Conservation (phyloP, 2,113 vertebrate genomes). For the Galbula dea region DNA sequence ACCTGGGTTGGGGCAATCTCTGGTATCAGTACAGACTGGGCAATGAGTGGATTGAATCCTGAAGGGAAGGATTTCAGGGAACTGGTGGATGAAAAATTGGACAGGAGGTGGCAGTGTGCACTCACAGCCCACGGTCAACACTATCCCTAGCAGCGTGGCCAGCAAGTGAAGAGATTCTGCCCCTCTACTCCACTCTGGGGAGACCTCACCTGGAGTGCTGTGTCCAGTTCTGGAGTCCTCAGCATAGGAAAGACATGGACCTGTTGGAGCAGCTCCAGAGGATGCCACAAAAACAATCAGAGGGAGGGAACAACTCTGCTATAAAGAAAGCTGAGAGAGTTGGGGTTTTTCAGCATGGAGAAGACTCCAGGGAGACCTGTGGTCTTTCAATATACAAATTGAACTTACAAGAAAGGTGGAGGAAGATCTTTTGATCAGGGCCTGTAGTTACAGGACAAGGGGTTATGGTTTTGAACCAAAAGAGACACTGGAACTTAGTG, state of each 20-base stretch:
- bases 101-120: rapidly evolving
- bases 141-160: too few species aligned
- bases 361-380: too few species aligned
- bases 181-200: background rate
- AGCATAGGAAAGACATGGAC: too few species aligned
- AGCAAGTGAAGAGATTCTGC: background rate
- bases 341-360: too few species aligned
- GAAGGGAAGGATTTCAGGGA: background rate
- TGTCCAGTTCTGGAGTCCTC: too few species aligned
- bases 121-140: background rate
- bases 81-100: background rate
- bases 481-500: background rate
- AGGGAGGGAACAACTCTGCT: too few species aligned
- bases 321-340: too few species aligned
- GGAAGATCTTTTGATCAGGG: background rate
- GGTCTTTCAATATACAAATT: too few species aligned
- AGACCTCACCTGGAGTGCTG: background rate
- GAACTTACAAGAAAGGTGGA: too few species aligned
- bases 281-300: too few species aligned
- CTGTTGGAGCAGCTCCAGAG: too few species aligned
- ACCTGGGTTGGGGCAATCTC: background rate
- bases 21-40: background rate
- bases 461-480: background rate
- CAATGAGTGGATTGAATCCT: background rate
- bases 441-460: background rate